Base-by-base conservation (phyloP, 2,797 vertebrate genomes). In the Labroides dimidiatus region DNA sequence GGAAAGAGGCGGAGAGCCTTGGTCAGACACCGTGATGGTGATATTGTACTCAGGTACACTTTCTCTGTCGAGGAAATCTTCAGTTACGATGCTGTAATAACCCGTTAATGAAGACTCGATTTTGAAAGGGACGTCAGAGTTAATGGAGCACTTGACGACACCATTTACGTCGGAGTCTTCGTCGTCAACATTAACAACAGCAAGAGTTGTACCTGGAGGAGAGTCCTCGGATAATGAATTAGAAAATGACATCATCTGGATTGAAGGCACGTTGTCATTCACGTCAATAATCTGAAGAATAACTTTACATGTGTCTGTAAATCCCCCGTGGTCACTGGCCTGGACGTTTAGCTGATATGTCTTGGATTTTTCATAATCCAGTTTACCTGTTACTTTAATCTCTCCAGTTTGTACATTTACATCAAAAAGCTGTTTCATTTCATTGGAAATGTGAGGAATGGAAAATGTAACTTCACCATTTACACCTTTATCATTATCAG, bases 401-500 rank as follows among this genome's bases (percentile, higher is more conserved):
- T 86, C 79, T 7, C 92, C 92, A 0, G 76, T 88, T 20, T 71
- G 41, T 0, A 3, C 1, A 33, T 91, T 78, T 4, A 93, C 55
- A 1, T 65, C 17, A 78, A 93, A 93, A 2, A 92, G 43, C 0
- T 81, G 79, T 0, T 72, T 82, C 0, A 62, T 43, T 0, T 87
- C 78, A 74, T 57, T 80, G 0, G 44, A 33, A 0, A 83, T 21
- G n/a, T 72, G 44, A 12, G 81, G 0, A 0, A 91, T 70, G 0
- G 86, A 84, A 41, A 60, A 92, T 0, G 64, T 77, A 0, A 96
- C 19, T 0, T 93, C 77, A 0, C 90, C 93, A n/a, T 95, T 53
- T 0, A 55, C 0, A 1, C 93, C 95, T 43, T 93, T 87, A 30
- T 96, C 96, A 12, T 83, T 58, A 27, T 96, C 96, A n/a, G 66